Conservation (phyloP, 2,113 vertebrate species). For the Anolis carolinensis region DNA sequence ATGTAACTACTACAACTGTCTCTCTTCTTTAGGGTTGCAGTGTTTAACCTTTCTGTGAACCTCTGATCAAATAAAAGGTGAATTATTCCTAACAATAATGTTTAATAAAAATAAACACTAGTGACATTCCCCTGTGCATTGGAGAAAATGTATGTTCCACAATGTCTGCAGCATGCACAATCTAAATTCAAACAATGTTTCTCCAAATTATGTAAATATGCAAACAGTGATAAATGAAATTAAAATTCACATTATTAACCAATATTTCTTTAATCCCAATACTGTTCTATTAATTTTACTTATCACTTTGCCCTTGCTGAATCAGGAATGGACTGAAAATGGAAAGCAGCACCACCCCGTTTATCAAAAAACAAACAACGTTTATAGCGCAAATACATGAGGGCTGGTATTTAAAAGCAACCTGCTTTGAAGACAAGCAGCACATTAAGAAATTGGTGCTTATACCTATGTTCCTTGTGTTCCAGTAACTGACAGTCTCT, state of each 20-base stretch:
- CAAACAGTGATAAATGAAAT: background rate
- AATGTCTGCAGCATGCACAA: background rate
- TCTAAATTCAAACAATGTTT: background rate
- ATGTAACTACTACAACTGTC: background rate
- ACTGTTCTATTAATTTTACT: conserved; percentile 3
- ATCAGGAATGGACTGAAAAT: background rate
- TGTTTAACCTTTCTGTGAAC: conserved; percentile 5
- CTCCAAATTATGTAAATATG: background rate
- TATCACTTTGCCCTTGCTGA: background rate
- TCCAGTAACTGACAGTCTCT: conserved; percentile 97
- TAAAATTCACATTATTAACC: background rate
- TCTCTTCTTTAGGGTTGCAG: background rate
- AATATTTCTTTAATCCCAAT: background rate
- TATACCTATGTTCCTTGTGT: conserved; percentile 98
- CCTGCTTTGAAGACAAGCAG: conserved; percentile 17
- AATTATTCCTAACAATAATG: background rate
- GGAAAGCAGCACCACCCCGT: background rate
- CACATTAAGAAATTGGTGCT: conserved; percentile 40
- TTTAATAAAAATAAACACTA: background rate
- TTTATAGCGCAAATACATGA: background rate
- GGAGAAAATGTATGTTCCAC: background rate
- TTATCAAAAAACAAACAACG: background rate
- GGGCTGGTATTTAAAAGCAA: background rate
- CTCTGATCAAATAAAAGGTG: background rate
- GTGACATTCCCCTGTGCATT: background rate